Conservation (phyloP, 1,140 invertebrate species). For the Drosophila tristis region DNA sequence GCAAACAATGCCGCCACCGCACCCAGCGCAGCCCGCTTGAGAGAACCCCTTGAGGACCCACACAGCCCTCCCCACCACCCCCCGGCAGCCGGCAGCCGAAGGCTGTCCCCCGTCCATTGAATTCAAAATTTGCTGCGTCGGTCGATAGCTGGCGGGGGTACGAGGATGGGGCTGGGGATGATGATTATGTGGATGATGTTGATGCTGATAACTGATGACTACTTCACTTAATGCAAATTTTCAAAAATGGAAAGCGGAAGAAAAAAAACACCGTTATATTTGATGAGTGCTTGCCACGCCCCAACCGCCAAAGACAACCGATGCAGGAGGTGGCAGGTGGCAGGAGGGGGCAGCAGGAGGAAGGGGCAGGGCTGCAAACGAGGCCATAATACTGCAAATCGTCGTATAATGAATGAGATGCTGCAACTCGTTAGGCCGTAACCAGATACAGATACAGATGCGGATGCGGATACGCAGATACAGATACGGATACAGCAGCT, state of each 20-base stretch:
- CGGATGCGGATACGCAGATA: slow-evolving; percentile 18
- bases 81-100: not conserved
- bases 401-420: slow-evolving; percentile 77
- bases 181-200: slow-evolving; percentile 34
- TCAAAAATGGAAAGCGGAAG: slow-evolving; percentile 10
- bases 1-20: slow-evolving; percentile 69
- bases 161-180: slow-evolving; percentile 19
- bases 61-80: not conserved
- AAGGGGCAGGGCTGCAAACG: slow-evolving; percentile 42
- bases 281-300: slow-evolving; percentile 45
- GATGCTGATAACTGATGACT: slow-evolving; percentile 73
- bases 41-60: slow-evolving; percentile 22
- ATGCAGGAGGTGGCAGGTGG: not conserved
- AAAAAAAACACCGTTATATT: slow-evolving; percentile 35
- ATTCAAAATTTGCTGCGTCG: slow-evolving; percentile 56
- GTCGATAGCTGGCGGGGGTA: slow-evolving; percentile 4
- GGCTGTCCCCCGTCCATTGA: slow-evolving; percentile 50
- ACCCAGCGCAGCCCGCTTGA: slow-evolving; percentile 2
- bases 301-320: not conserved
- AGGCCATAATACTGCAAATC: slow-evolving; percentile 80
- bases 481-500: slow-evolving; percentile 1
- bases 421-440: slow-evolving; percentile 57
- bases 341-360: not conserved
- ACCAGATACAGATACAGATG: slow-evolving; percentile 29
- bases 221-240: slow-evolving; percentile 83